A percentile compares a stretch with the other conserved stretches of the same genome.
phyloP scores from a whole-genome alignment of 2,888 invertebrate genomes.

The Agriopis marginaria region DNA sequence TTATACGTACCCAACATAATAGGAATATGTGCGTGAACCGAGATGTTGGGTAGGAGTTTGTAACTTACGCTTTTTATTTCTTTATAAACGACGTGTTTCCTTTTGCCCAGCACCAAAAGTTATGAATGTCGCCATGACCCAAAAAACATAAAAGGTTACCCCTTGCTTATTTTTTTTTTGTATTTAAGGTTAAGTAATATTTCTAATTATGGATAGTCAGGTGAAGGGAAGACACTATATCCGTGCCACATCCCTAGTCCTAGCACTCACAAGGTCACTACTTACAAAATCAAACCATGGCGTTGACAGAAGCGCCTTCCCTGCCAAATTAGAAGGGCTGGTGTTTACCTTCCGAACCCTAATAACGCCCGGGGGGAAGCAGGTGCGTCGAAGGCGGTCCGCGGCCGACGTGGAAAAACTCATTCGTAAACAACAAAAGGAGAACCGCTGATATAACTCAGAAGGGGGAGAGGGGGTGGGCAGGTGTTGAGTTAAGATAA shows the following conservation, averaged over 20 bases:
- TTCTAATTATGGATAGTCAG: neutral
- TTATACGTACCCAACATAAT: neutral
- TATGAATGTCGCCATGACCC: no score
- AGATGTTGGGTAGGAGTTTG: neutral
- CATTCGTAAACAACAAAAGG: conserved; percentile 82
- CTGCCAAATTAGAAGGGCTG: conserved; percentile 44
- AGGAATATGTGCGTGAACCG: neutral
- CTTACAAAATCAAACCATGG: conserved; percentile 34
- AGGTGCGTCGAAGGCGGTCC: conserved; percentile 76
- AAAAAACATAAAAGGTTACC: no score
- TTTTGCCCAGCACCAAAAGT: no score
- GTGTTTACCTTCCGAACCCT: conserved; percentile 47
- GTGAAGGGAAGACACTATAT: neutral
- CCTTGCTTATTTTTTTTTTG: no score
- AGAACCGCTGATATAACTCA: conserved; percentile 74
- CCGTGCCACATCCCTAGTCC: neutral
- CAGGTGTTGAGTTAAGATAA: conserved; percentile 81
- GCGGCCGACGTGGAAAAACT: conserved; percentile 77
- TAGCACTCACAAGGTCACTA: conserved; percentile 9
- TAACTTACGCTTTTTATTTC: no score
- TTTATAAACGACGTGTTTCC: no score
- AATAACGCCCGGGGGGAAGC: conserved; percentile 61
- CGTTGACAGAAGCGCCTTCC: conserved; percentile 40
- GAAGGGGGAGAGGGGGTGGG: conserved; percentile 56
- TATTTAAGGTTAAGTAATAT: no score